Conservation (phyloP, 2,888 invertebrate genomes). For the Brassicogethes aeneus region DNA sequence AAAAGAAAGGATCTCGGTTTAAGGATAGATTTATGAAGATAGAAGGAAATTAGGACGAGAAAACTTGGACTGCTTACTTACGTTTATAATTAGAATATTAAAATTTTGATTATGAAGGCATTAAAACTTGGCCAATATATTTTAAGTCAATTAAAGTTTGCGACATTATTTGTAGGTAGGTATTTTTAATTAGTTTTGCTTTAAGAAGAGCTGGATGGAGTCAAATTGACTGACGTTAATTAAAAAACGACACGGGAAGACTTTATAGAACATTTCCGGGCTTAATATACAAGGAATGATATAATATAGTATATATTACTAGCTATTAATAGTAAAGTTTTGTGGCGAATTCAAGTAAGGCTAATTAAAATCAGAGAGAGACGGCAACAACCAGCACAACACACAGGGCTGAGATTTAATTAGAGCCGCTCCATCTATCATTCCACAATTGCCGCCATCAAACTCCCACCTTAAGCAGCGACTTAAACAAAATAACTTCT, state of each 20-base stretch:
- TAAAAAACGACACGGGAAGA: slow-evolving; percentile 3
- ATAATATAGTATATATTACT: slow-evolving; percentile 28
- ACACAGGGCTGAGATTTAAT: slow-evolving; percentile 23
- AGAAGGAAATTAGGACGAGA: too few species aligned
- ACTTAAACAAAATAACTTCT: slow-evolving; percentile 20
- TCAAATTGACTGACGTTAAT: not conserved
- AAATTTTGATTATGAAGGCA: not conserved
- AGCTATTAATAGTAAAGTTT: slow-evolving; percentile 29
- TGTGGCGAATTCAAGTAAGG: slow-evolving; percentile 28
- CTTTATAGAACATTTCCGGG: slow-evolving; percentile 23
- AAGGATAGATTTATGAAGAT: too few species aligned
- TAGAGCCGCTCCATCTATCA: slow-evolving; percentile 25
- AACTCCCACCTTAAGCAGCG: slow-evolving; percentile 18
- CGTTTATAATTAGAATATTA: not conserved
- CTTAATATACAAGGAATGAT: slow-evolving; percentile 27
- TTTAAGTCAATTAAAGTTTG: slow-evolving; percentile 1
- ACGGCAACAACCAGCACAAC: slow-evolving; percentile 13
- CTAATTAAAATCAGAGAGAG: slow-evolving; percentile 27
- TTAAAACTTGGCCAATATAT: not conserved
- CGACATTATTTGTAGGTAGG: not conserved
- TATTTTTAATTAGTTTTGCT: not conserved
- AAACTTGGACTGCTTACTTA: too few species aligned
- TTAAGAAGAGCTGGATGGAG: not conserved
- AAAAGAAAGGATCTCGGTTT: too few species aligned
- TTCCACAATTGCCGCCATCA: slow-evolving; percentile 24